A percentile compares a stretch with the other conserved stretches of the same genome.
These are phyloP conservation scores for Ylistrum balloti DNA, from an alignment of 1,140 invertebrate species.

Conservation along the genomic window DNA sequence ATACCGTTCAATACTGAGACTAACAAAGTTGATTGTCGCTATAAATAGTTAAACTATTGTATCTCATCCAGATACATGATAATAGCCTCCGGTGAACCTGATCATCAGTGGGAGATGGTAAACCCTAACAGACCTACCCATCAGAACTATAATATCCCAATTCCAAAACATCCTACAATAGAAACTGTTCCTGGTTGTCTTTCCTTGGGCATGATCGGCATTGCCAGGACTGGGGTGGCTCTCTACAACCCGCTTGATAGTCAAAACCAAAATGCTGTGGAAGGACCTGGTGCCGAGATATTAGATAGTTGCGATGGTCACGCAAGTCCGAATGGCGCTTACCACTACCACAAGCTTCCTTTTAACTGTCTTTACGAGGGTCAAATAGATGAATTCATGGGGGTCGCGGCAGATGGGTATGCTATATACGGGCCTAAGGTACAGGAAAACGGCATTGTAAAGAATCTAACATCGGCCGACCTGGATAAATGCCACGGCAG, in stretches of 20 bases:
- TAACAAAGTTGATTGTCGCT: no score
- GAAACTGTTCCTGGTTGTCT: conserved; percentile 42
- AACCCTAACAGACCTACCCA: conserved; percentile 33
- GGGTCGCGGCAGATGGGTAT: conserved; percentile 55
- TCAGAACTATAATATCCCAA: conserved; percentile 45
- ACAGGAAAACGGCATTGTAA: background rate
- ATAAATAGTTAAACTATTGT: no score
- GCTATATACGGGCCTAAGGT: conserved; percentile 56
- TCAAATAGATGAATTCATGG: conserved; percentile 55
- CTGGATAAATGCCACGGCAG: conserved; percentile 56
- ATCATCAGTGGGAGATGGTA: conserved; percentile 29
- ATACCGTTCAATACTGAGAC: no score
- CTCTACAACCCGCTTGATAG: conserved; percentile 44
- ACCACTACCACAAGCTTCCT: conserved; percentile 58
- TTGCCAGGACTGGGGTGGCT: conserved; percentile 52
- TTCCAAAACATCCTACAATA: conserved; percentile 37
- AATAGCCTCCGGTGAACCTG: conserved; percentile 35
- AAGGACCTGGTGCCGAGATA: conserved; percentile 8
- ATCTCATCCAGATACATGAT: background rate
- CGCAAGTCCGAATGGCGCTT: background rate
- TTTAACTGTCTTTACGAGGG: conserved; percentile 50
- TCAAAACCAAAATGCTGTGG: conserved; percentile 24
- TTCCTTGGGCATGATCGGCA: conserved; percentile 42
- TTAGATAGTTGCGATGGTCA: conserved; percentile 61
- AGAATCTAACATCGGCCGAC: conserved; percentile 44